Base-by-base conservation (phyloP, 2,888 invertebrate species). In the Callyntrura sp. region DNA sequence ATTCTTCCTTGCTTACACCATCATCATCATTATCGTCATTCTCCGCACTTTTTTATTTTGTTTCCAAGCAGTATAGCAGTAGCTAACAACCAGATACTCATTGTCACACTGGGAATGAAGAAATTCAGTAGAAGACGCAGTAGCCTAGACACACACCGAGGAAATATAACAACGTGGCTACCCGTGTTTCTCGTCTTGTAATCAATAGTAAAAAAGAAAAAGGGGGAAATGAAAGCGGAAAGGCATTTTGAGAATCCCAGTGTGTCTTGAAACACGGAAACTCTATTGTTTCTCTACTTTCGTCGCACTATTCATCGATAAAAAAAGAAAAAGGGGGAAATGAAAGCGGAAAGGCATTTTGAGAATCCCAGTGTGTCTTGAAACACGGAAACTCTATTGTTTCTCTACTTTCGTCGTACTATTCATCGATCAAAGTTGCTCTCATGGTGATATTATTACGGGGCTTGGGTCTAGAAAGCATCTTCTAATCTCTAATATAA, bases 231-330 rank as follows among this genome's bases (percentile, higher is more conserved):
- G 65, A 25, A 65, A 68, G 12, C 28, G 65, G 25, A 14, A 9
- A 68, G 65, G 65, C 65, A 68, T 68, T 68, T 68, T 11, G 25
- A 35, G 65, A 68, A 68, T 68, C 65, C 20, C 6, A 28, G 60
- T 62, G 17, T 62, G 23, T 62, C 35, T 35, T 35, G 35, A 35
- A 35, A 35, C 6, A 51, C 12, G 51, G 14, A 23, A 62, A 23
- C 60, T 62, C 60, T 20, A 20, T 62, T 23, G 60, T 62, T 62
- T 62, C 60, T 20, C 12, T 62, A 23, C 60, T 62, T 17, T 23
- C 20, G 0, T 6, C 9, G 60, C 23, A 62, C 23, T 62, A 20
- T 62, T 62, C 60, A 62, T 62, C 60, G 20, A 62, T 23, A 20
- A 62, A 62, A 65, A 28, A 0, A 3, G 65, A 28, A 35, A 65